Evolutionary conservation across 2,888 invertebrate species (phyloP), one percentile per base, ranked within the genome.

Genomic region (Ferrisia virgata): DNA sequence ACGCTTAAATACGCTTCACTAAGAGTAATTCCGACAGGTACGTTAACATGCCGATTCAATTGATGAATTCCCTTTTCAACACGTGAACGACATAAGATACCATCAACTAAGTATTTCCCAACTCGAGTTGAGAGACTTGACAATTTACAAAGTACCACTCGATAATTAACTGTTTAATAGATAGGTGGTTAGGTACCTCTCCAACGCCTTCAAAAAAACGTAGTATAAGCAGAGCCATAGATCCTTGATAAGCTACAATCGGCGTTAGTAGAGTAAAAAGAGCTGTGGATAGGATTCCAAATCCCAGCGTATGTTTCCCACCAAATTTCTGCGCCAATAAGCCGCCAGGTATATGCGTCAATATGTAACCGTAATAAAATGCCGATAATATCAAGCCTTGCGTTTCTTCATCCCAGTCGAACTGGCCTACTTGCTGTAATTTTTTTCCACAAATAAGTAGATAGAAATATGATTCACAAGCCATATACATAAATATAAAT

Each of bases 321-420:
- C 90, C 90, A 40, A 88, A 88, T 33, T 87, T 87, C 84, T 88
- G 89, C 0, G 90, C 88, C 83, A 90, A 86, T 85, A 87, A 86
- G 86, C 90, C 90, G 58, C 90, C 90, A 15, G 90, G 90, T 15
- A 90, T 86, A 86, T 90, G 90, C 0, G 89, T 89, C 33, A 89
- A 85, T 72, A 90, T 88, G 87, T 90, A 90, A 9, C 90, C 90
- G 87, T 89, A 90, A 88, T 90, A 90, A 87, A 90, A 90, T 0
- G 89, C 88, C 0, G 88, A 88, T 28, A 90, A 87, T 22, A 90
- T 88, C 76, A 88, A 84, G 0, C 89, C 89, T 86, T 88, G 89
- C 1, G 86, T 91, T 84, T 91, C 89, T 88, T 93, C 92, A 82
- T 91, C 91, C 94, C 94, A 95, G 40, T 93, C 91, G 87, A 91